Evolutionary conservation across 2,888 invertebrate genomes (phyloP), one percentile per base, ranked within the genome.

Genomic region (Gryllus longicercus): DNA sequence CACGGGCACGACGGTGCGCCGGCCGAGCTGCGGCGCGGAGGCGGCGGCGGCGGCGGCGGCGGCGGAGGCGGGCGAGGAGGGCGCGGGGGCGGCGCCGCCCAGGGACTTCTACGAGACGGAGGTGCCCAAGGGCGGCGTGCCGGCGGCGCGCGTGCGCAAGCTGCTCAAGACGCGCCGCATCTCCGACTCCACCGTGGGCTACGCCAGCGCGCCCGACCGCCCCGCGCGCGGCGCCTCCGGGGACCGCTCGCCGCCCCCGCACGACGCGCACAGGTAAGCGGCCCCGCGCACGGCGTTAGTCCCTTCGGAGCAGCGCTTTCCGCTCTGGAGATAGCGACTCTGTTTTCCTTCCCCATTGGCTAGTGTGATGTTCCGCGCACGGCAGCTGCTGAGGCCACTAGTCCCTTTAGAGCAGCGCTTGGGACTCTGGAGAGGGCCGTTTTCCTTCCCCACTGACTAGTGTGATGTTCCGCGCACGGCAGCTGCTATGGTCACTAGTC

Each of bases 111-210:
- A 38, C 8, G 63, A 63, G 63, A n/a, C n/a, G 63, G 63, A 63
- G 63, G 14, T 63, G 63, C 14, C 63, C 63, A 63, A 18, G 63
- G 63, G 63, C 16, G n/a, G 63, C 63, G 63, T 63, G n/a, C 16
- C 63, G 0, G 12, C 63, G 4, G n/a, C 63, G 63, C 63, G 63
- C n/a, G 16, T n/a, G 14, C 63, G 63, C 82, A 85, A 84, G 82
- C 82, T 84, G 77, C 81, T 83, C 79, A 86, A 84, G 84, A 86
- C 85, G 2, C 83, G 84, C 79, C 82, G 84, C 78, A 82, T 85
- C 18, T 85, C 85, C 12, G 85, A 86, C 79, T 84, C 84, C 11
- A 83, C 51, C 50, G 76, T 82, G 51, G 81, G 79, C 51, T 84
- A 85, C 82, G 81, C 84, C 85, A 85, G 83, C 83, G 83, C 11